Evolutionary conservation across 2,888 invertebrate genomes (phyloP).

Genomic region (Ennomos quercinarius): DNA sequence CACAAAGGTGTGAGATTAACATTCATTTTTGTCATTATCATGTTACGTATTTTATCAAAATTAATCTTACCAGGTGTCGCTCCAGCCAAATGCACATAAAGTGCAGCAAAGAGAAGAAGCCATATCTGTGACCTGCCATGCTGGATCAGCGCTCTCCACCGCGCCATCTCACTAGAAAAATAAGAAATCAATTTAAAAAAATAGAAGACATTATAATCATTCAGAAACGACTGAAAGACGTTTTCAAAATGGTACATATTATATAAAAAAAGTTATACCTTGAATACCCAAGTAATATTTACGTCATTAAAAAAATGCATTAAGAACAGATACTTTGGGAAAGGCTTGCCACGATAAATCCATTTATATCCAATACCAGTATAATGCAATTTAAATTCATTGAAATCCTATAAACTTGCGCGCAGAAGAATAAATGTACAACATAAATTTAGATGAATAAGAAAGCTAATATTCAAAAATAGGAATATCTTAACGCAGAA

Average conservation of each 20-base stretch:
- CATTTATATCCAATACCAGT: slow-evolving; percentile 49
- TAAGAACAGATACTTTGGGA: slow-evolving; percentile 1
- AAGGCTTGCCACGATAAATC: slow-evolving; percentile 44
- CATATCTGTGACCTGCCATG: slow-evolving; percentile 60
- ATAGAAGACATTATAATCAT: too few species aligned
- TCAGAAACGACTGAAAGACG: too few species aligned
- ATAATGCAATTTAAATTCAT: slow-evolving; percentile 55
- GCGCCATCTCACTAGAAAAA: slow-evolving; percentile 83
- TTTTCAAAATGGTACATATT: too few species aligned
- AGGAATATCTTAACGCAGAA: slow-evolving; percentile 20
- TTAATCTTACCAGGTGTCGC: slow-evolving; percentile 71
- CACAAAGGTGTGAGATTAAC: too few species aligned
- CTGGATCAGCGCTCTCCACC: slow-evolving; percentile 74
- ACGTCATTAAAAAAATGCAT: background rate
- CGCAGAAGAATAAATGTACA: slow-evolving; percentile 38
- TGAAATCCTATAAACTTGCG: slow-evolving; percentile 51
- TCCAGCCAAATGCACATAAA: slow-evolving; percentile 55
- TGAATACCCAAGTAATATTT: too few species aligned
- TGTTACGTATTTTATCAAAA: too few species aligned
- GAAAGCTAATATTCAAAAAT: slow-evolving; percentile 20
- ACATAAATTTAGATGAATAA: slow-evolving; percentile 21
- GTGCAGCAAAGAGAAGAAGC: slow-evolving; percentile 65
- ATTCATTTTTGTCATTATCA: too few species aligned
- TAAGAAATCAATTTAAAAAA: slow-evolving; percentile 21
- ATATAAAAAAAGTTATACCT: too few species aligned